Evolutionary conservation across 2,888 invertebrate genomes (phyloP).

Genomic region (Eristalis intricaria): DNA sequence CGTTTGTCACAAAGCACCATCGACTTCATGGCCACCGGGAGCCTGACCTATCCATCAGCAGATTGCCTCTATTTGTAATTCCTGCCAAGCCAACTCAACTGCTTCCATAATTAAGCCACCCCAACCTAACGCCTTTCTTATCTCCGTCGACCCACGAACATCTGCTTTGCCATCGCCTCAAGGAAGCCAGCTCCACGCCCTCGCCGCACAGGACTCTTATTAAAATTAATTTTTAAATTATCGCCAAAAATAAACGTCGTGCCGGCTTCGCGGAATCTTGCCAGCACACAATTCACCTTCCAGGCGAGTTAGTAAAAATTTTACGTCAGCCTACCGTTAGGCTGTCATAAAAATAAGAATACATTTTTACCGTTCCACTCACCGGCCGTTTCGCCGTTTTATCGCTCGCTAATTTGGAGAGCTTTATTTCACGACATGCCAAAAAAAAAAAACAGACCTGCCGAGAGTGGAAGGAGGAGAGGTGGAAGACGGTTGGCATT

Average conservation of each 20-base stretch:
- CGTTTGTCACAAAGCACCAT: not conserved
- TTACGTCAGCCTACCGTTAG: not conserved
- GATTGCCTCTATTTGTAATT: not conserved
- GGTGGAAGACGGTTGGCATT: not conserved
- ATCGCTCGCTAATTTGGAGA: conserved; percentile 47
- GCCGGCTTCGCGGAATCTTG: not conserved
- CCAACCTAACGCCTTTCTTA: not conserved
- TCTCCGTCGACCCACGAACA: not conserved
- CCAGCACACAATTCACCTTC: not conserved
- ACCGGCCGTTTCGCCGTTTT: conserved; percentile 35
- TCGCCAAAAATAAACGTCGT: conserved; percentile 9
- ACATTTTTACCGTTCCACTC: conserved; percentile 14
- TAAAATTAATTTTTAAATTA: conserved; percentile 35
- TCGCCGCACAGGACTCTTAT: not conserved
- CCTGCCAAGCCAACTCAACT: not conserved
- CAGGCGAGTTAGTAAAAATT: not conserved
- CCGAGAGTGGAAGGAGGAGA: not conserved
- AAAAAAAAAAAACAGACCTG: not conserved
- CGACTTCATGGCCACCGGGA: not conserved
- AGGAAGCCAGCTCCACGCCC: not conserved
- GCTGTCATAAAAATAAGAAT: conserved; percentile 7
- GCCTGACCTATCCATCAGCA: not conserved
- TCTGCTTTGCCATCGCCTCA: not conserved
- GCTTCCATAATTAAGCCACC: not conserved
- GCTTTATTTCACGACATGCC: conserved; percentile 23